A percentile compares a stretch with the other conserved stretches of the same genome.
Conservation (phyloP, 2,888 invertebrate species). For the Ichneumoninae sp. region DNA sequence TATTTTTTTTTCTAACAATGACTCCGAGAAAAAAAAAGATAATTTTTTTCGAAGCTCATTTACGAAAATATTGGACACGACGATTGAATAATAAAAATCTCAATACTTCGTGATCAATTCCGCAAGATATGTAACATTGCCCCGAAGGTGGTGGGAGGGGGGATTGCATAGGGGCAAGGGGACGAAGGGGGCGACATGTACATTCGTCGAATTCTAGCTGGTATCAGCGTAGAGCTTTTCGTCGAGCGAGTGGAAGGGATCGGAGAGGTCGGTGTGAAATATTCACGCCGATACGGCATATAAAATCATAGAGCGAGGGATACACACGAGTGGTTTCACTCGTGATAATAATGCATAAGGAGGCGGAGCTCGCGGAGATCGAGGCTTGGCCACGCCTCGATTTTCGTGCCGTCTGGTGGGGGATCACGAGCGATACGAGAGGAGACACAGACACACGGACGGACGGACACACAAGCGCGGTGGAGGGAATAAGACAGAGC, state of each 20-base stretch:
- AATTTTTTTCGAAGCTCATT: neutral
- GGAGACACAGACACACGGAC: conserved; percentile 33
- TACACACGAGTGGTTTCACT: conserved; percentile 61
- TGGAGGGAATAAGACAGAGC: conserved; percentile 75
- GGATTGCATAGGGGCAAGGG: conserved; percentile 36
- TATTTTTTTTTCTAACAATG: no score
- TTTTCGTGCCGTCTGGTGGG: conserved; percentile 72
- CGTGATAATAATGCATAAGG: conserved; percentile 84
- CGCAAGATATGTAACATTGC: neutral
- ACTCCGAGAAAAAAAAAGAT: neutral
- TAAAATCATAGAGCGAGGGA: conserved; percentile 82
- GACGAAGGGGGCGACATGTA: conserved; percentile 15
- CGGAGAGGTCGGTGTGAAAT: conserved; percentile 65
- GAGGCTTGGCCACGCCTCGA: conserved; percentile 77
- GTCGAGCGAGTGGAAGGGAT: conserved; percentile 43
- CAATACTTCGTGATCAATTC: neutral
- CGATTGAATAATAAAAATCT: neutral
- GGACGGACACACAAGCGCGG: conserved; percentile 23
- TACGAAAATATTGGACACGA: neutral
- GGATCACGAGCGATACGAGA: conserved; percentile 58
- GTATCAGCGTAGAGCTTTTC: neutral
- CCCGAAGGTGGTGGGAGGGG: neutral
- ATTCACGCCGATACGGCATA: conserved; percentile 75
- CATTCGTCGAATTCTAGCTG: conserved; percentile 8
- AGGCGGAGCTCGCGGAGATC: conserved; percentile 76